Conservation (phyloP, 2,888 invertebrate species). For the Prostheceraeus crozeri region DNA sequence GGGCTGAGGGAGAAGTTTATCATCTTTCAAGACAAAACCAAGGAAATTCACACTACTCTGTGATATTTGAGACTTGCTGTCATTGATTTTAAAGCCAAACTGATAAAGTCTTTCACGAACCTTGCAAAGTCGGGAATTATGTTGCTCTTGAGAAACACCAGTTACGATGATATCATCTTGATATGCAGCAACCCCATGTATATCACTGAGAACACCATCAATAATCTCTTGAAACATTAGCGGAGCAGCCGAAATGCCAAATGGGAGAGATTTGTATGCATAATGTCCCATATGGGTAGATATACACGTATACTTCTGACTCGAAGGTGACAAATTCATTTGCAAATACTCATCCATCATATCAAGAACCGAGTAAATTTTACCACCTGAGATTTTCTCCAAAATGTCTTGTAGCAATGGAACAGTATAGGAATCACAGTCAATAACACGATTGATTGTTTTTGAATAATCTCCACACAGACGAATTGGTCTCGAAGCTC, state of each 20-base stretch:
- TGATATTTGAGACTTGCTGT: slow-evolving; percentile 23
- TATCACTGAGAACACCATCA: slow-evolving; percentile 28
- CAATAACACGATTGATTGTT: slow-evolving; percentile 28
- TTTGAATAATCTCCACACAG: slow-evolving; percentile 22
- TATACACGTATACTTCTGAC: slow-evolving; percentile 33
- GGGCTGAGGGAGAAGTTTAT: slow-evolving; percentile 28
- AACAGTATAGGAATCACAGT: slow-evolving; percentile 17
- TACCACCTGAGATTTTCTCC: slow-evolving; percentile 17
- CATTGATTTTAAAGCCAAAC: slow-evolving; percentile 24
- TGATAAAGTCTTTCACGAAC: slow-evolving; percentile 32
- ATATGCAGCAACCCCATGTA: slow-evolving; percentile 28
- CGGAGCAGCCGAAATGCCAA: slow-evolving; percentile 36
- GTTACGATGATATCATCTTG: slow-evolving; percentile 34
- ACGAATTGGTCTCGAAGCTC: slow-evolving; percentile 26
- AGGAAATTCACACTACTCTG: slow-evolving; percentile 23
- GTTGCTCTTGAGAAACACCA: slow-evolving; percentile 4
- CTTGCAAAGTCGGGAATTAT: slow-evolving; percentile 14
- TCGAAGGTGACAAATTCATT: neutral
- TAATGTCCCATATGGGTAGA: slow-evolving; percentile 34
- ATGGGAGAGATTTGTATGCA: slow-evolving; percentile 32
- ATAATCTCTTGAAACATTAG: slow-evolving; percentile 34
- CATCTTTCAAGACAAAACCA: slow-evolving; percentile 24
- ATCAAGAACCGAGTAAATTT: slow-evolving; percentile 30
- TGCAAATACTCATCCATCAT: slow-evolving; percentile 23
- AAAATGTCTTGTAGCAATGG: slow-evolving; percentile 21